Conservation (phyloP, 1,140 invertebrate species). For the Homalodisca vitripennis region DNA sequence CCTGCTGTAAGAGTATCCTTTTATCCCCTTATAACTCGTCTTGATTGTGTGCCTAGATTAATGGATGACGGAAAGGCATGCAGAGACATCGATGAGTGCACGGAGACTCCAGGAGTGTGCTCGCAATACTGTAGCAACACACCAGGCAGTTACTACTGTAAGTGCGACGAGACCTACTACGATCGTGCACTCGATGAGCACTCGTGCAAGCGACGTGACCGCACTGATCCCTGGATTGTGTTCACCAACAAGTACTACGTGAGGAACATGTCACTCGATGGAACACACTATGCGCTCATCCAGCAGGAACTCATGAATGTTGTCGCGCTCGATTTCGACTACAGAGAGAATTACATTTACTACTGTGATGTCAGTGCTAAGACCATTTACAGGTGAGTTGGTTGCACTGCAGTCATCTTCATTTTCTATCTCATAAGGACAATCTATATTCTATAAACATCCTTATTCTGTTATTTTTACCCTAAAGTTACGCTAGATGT, state of each 20-base stretch:
- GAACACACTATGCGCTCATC: conserved; percentile 78
- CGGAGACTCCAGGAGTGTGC: conserved; percentile 85
- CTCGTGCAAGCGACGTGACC: conserved; percentile 86
- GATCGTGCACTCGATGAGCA: conserved; percentile 72
- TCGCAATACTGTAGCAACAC: conserved; percentile 96
- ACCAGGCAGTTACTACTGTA: conserved; percentile 93
- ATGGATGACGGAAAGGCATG: conserved; percentile 84
- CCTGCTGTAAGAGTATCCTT: too few relatives aligned
- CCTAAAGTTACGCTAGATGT: too few relatives aligned
- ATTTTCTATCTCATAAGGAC: too few relatives aligned
- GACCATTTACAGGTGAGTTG: conserved; percentile 80
- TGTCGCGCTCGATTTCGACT: conserved; percentile 93
- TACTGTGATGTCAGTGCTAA: conserved; percentile 95
- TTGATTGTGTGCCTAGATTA: conserved; percentile 60
- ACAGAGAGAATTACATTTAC: conserved; percentile 79
- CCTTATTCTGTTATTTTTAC: too few relatives aligned
- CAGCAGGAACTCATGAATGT: conserved; percentile 96
- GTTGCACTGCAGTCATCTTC: too few relatives aligned
- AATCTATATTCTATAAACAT: too few relatives aligned
- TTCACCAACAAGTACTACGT: conserved; percentile 99
- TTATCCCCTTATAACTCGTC: too few relatives aligned
- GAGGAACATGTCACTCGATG: conserved; percentile 91
- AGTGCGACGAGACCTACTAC: conserved; percentile 93
- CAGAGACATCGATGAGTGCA: conserved; percentile 92
- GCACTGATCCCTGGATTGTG: conserved; percentile 84